A percentile compares a stretch with the other conserved stretches of the same genome.
These are phyloP conservation scores for Crotalus helleri DNA, from an alignment of 2,113 vertebrate species.

Conservation along the genomic window DNA sequence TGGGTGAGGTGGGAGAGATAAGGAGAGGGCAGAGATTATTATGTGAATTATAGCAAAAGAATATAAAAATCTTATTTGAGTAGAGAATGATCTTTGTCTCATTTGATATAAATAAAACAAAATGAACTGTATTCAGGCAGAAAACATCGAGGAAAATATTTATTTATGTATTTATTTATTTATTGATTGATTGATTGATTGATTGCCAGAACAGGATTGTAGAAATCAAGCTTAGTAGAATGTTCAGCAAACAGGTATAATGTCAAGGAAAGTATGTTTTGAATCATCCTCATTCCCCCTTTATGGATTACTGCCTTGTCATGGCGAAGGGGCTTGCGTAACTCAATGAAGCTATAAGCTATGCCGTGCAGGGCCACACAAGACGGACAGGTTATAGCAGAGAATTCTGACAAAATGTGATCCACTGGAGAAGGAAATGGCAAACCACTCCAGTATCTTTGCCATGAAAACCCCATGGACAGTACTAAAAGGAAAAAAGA, in stretches of 20 bases:
- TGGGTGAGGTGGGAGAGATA: neutral
- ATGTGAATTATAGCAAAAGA: conserved; percentile 3
- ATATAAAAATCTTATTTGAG: conserved; percentile 53
- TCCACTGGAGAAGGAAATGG: no score
- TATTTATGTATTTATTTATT: conserved; percentile 18
- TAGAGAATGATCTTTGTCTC: conserved; percentile 46
- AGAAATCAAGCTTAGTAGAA: conserved; percentile 55
- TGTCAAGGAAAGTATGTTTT: neutral
- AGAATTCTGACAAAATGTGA: no score
- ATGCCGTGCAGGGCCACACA: no score
- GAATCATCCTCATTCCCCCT: conserved; percentile 4
- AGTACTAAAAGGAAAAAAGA: no score
- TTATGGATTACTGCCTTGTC: no score
- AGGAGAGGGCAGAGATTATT: neutral
- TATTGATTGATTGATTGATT: neutral
- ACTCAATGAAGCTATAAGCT: no score
- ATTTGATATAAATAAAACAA: conserved; percentile 62
- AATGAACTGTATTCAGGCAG: conserved; percentile 32
- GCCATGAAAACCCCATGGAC: no score
- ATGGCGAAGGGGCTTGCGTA: no score
- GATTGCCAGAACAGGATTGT: conserved; percentile 21
- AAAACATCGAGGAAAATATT: conserved; percentile 56
- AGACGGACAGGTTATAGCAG: no score
- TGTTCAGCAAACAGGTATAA: neutral
- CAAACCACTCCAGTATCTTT: no score